phyloP scores from a whole-genome alignment of 2,113 vertebrate genomes.

The Stigmatopora argus region DNA sequence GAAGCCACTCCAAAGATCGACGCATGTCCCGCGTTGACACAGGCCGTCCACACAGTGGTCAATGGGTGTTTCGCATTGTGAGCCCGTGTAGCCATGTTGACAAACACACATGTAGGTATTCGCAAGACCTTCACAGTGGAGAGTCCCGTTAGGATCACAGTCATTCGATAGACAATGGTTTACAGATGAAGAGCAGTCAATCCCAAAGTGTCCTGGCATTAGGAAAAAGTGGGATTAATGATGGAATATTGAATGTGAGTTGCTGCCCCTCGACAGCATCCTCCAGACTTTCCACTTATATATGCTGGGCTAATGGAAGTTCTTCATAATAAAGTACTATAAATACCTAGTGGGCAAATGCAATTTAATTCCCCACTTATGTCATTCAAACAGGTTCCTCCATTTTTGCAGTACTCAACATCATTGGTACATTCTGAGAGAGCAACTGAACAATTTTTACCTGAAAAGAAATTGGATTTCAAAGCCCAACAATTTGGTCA shows the following conservation, averaged over 20 bases:
- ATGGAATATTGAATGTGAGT: conserved; percentile 53
- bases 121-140: conserved; percentile 59
- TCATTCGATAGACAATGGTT: conserved; percentile 64
- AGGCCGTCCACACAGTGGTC: conserved; percentile 63
- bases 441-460: conserved; percentile 73
- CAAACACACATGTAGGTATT: conserved; percentile 67
- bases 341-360: conserved; percentile 66
- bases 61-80: conserved; percentile 61
- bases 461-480: conserved; percentile 57
- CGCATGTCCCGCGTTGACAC: conserved; percentile 66
- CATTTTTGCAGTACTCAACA: conserved; percentile 67
- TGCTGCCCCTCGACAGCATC: conserved; percentile 23
- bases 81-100: conserved; percentile 59
- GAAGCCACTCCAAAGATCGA: conserved; percentile 60
- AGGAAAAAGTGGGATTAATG: conserved; percentile 56
- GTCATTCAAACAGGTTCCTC: conserved; percentile 58
- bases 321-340: neutral
- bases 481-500: too few relatives aligned
- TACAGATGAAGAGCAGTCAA: conserved; percentile 57
- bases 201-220: conserved; percentile 50
- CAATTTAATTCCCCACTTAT: conserved; percentile 54
- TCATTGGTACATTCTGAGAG: conserved; percentile 63
- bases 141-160: conserved; percentile 56
- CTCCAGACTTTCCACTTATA: conserved; percentile 14
- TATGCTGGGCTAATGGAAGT: neutral